These are phyloP conservation scores for Uria aalge DNA, from an alignment of 2,113 vertebrate genomes.

Conservation along the genomic window DNA sequence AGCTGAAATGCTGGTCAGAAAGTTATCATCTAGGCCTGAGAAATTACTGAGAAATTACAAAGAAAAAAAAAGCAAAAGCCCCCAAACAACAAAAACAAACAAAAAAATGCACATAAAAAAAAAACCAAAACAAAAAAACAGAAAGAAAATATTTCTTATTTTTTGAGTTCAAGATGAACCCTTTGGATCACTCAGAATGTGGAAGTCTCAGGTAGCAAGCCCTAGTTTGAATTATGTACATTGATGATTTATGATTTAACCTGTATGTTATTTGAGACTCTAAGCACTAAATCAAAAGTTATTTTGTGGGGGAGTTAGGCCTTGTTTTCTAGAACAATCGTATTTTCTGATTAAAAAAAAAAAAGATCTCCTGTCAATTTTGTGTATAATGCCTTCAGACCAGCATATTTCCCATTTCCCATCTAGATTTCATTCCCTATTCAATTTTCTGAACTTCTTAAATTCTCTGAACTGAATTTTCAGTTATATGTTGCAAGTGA, in stretches of 20 bases:
- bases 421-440: not conserved
- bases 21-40: not conserved
- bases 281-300: not conserved
- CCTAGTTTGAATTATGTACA: not conserved
- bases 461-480: not conserved
- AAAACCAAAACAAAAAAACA: no score
- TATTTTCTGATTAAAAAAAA: not conserved
- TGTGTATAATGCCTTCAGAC: not conserved
- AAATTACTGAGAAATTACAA: no score
- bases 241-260: not conserved
- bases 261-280: not conserved
- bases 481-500: not conserved
- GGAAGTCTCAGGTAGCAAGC: not conserved
- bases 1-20: not conserved
- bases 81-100: not conserved
- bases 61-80: not conserved
- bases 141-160: not conserved
- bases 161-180: not conserved
- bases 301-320: not conserved
- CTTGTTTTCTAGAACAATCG: not conserved
- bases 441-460: not conserved
- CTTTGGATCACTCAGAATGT: not conserved
- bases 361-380: not conserved
- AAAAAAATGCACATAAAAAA: not conserved
- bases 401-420: not conserved